Evolutionary conservation across 2,888 invertebrate species (phyloP).

Genomic region (Magallana nippona): DNA sequence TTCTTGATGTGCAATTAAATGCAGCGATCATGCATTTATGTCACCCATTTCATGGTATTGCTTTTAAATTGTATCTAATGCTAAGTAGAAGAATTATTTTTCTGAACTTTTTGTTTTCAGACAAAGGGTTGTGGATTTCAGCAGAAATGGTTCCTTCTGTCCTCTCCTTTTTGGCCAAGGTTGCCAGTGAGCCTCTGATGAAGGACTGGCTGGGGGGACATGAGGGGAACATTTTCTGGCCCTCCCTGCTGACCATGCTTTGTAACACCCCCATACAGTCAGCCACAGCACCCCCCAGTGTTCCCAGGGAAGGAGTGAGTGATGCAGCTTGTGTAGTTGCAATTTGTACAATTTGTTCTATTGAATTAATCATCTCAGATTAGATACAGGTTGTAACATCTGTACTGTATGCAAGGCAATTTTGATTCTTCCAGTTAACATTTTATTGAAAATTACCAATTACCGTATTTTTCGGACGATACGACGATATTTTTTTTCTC

Average conservation of each 20-base stretch:
- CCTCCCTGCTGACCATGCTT: constrained; percentile 87
- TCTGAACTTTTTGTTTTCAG: constrained; percentile 9
- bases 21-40: background rate
- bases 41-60: background rate
- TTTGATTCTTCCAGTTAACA: too few species aligned
- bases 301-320: constrained; percentile 12
- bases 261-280: constrained; percentile 73
- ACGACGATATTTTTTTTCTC: too few species aligned
- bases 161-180: constrained; percentile 90
- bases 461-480: too few species aligned
- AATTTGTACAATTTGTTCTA: background rate
- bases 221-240: constrained; percentile 92
- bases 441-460: too few species aligned
- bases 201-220: constrained; percentile 92
- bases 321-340: background rate
- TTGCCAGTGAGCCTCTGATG: constrained; percentile 88
- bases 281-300: constrained; percentile 25
- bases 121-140: constrained; percentile 64
- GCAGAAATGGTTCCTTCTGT: constrained; percentile 77
- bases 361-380: too few species aligned
- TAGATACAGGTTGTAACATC: too few species aligned
- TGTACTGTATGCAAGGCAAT: too few species aligned
- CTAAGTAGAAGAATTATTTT: background rate
- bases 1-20: too few species aligned
- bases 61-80: background rate